Percentiles rank a stretch among this genome's conserved stretches.
Evolutionary conservation across 2,113 vertebrate genomes (phyloP).

Genomic region (Neolamprologus tretocephalus): DNA sequence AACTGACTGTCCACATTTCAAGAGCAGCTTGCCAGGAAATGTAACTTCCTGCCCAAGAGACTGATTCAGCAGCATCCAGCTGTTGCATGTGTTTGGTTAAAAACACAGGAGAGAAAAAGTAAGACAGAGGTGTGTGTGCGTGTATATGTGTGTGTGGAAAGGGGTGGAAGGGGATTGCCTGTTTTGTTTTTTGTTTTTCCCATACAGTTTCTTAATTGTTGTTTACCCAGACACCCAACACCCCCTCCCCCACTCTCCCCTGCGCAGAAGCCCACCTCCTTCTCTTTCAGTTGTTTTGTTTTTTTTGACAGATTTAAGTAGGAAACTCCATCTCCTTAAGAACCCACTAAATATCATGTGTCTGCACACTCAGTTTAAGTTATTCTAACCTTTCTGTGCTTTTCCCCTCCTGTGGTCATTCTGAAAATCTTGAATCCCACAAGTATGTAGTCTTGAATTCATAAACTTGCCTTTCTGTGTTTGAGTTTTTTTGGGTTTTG

Average conservation of each 20-base stretch:
- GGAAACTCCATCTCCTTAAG: neutral
- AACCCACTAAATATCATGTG: neutral
- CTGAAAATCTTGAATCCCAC: neutral
- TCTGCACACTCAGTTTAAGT: neutral
- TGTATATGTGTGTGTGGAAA: neutral
- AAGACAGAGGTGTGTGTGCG: neutral
- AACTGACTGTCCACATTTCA: constrained; percentile 25
- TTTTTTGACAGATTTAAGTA: constrained; percentile 6
- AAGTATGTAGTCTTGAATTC: neutral
- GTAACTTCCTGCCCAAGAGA: constrained; percentile 39
- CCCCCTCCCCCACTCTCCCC: neutral
- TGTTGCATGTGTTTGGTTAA: constrained; percentile 25
- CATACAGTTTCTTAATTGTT: constrained; percentile 16
- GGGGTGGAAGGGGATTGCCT: neutral
- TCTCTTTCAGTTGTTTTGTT: neutral
- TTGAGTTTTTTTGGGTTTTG: neutral
- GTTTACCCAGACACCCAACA: constrained; percentile 35
- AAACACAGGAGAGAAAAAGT: neutral
- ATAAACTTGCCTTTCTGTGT: neutral
- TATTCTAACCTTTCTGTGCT: neutral
- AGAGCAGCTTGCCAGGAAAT: constrained; percentile 43
- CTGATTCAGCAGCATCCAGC: constrained; percentile 54
- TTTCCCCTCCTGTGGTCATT: neutral
- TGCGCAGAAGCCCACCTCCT: neutral
- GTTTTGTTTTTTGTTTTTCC: constrained; percentile 34